Evolutionary conservation across 2,888 invertebrate species (phyloP), one percentile per base, ranked within the genome.

Genomic region (Netelia fuscicornis): DNA sequence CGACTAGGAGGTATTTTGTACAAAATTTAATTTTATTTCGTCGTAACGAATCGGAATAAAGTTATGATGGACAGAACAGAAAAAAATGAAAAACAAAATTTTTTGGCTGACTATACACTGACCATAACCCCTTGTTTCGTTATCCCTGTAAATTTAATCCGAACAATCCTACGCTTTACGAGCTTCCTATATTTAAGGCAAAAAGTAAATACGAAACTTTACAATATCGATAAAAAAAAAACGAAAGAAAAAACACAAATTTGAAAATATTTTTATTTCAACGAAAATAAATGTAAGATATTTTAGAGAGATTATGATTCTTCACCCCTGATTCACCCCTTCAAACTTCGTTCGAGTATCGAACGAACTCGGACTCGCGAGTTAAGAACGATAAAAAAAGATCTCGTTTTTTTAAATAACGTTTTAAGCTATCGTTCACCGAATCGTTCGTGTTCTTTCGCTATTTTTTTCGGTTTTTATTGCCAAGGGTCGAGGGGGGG

Each of bases 111-210:
- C 71, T 76, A 77, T 48, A 71, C 58, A 30, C 30, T 10, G 70
- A 56, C 30, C 30, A 23, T 71, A 71, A 48, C 65, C 44, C 56
- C 42, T 1, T 54, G 30, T 60, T 42, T 23, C 20, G 11, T n/a
- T 10, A 25, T 11, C 79, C 68, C 62, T 83, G 76, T 71, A 80
- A 80, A 72, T 85, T 85, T 85, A 80, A 83, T 85, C 48, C 67
- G 62, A 65, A 76, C 75, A 79, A 54, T 81, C 77, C 42, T 54
- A 37, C 17, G 68, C 37, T 68, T 64, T 42, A 71, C 25, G 62
- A 62, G 62, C 13, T 30, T 60, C 60, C 2, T 5, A 0, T 30
- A 5, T 30, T 5, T 30, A 30, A 30, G 5, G 17, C 17, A 5
- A 30, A 30, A 30, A 30, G 2, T 2, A 30, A 30, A 30, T 5